Conservation (phyloP, 2,113 vertebrate species). For the Tragulus kanchil region DNA sequence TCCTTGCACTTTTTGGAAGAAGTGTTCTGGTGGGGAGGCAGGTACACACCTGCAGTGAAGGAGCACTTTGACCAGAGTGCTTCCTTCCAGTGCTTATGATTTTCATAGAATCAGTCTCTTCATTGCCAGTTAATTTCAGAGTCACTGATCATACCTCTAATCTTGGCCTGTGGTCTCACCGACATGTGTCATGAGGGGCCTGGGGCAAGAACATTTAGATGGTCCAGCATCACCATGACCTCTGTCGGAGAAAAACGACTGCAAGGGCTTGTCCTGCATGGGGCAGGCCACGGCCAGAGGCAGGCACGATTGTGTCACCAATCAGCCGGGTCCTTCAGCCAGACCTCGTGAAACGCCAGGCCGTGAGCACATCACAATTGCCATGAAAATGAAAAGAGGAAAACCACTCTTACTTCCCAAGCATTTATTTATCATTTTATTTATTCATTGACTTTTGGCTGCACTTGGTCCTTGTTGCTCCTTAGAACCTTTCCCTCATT, state of each 20-base stretch:
- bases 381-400: constrained; percentile 25
- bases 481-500: not conserved
- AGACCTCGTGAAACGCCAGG: not conserved
- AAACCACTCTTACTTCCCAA: not conserved
- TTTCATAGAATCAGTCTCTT: too few relatives aligned
- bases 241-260: too few relatives aligned
- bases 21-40: too few relatives aligned
- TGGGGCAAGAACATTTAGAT: too few relatives aligned
- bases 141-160: too few relatives aligned
- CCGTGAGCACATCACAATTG: not conserved
- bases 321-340: constrained; percentile 53
- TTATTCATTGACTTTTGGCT: not conserved
- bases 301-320: not conserved
- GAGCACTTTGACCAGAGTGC: too few relatives aligned
- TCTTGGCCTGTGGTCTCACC: too few relatives aligned
- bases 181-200: too few relatives aligned
- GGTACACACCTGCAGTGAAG: too few relatives aligned
- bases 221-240: too few relatives aligned
- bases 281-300: not conserved
- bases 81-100: too few relatives aligned
- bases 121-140: too few relatives aligned
- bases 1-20: not conserved
- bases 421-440: not conserved
- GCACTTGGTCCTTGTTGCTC: not conserved
- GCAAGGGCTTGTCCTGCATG: not conserved